Evolutionary conservation across 2,113 vertebrate species (phyloP).

Genomic region (Macaca fascicularis): DNA sequence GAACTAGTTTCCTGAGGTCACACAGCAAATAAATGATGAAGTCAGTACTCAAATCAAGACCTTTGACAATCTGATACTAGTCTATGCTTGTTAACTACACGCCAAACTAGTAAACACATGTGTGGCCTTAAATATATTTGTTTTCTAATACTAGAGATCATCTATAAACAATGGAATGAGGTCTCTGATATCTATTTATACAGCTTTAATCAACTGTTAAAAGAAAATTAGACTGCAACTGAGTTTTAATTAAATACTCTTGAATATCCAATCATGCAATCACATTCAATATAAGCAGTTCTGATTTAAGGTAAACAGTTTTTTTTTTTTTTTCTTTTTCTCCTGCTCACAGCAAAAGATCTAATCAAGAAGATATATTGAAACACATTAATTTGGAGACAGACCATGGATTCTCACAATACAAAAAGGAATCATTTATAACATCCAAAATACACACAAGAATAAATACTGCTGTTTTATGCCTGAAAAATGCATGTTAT

Average conservation of each 20-base stretch:
- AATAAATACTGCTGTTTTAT: neutral
- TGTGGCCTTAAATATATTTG: conserved; percentile 29
- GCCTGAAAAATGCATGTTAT: neutral
- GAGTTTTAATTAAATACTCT: conserved; percentile 67
- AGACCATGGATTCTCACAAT: neutral
- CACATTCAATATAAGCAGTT: conserved; percentile 58
- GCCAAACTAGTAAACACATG: neutral
- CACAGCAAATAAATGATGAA: neutral
- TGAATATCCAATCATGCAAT: conserved; percentile 56
- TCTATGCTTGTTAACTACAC: neutral
- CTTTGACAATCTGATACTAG: neutral
- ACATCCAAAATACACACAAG: conserved; percentile 5
- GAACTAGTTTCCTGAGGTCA: neutral
- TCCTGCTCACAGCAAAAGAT: conserved; percentile 44
- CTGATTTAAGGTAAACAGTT: conserved; percentile 43
- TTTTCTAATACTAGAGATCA: conserved; percentile 47
- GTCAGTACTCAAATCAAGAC: neutral
- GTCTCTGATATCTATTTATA: conserved; percentile 44
- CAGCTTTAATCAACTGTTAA: conserved; percentile 46
- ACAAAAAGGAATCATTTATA: conserved; percentile 32
- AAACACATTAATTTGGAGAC: conserved; percentile 46
- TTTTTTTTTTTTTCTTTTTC: neutral
- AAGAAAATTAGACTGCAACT: conserved; percentile 60
- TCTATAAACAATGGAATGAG: conserved; percentile 50
- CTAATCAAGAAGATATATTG: conserved; percentile 63